Base-by-base conservation (phyloP, 2,888 invertebrate species). In the Apeira syringaria region DNA sequence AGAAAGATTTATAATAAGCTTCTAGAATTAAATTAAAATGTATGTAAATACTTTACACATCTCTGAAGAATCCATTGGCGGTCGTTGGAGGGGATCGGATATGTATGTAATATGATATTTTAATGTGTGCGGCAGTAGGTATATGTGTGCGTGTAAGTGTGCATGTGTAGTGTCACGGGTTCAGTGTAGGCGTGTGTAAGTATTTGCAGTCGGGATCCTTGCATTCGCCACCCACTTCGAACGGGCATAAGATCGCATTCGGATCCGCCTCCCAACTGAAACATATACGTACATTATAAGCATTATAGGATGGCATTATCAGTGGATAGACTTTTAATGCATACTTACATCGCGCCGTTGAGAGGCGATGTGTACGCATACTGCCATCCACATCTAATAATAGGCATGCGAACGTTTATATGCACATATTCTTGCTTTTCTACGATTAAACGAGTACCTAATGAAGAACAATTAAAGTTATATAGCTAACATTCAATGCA, bases 181-280 rank as follows among this genome's bases (percentile, higher is more conserved):
- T 53, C 26, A 60, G 71, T 56, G 61, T 53, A 55, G 78, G 74
- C 30, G 85, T 84, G 57, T 90, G 90, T 41, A 87, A 74, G 74
- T 81, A 88, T 81, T 81, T 83, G 88, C 90, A 90, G 59, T 83
- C 82, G 24, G 81, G 53, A 58, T 90, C 90, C 69, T 86, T 88
- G 87, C 90, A 90, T 61, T 77, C 80, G 49, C 90, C 90, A 56
- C 78, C 79, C 27, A 90, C 81, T 58, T 89, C 90, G 71, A 82
- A 90, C 28, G 89, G 90, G 60, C 90, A 90, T 48, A 90, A 80
- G 45, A 90, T 82, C 20, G 79, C 88, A 63, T 90, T 86, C 46
- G 87, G 87, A 56, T 90, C 90, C 29, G 74, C 85, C 45, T 74
- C 59, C 88, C 89, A 90, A 61, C 90, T 90, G 86, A 68, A 90